These are phyloP conservation scores for Trichacis sp. DNA, from an alignment of 2,888 invertebrate species.

Conservation along the genomic window DNA sequence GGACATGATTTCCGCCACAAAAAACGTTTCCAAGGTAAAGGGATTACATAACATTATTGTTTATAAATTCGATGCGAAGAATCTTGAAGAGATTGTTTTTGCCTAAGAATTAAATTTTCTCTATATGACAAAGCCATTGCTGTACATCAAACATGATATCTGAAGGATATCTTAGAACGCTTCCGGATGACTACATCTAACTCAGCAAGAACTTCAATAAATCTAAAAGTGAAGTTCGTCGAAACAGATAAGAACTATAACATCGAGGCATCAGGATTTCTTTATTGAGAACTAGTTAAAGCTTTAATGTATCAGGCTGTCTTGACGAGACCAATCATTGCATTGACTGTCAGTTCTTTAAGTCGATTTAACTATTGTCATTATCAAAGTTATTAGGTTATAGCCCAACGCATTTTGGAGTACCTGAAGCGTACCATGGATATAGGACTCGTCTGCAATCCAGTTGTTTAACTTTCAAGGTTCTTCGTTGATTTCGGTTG, in stretches of 20 bases:
- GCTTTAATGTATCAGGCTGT: slow-evolving; percentile 38
- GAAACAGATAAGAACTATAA: not conserved
- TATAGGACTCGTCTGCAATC: not conserved
- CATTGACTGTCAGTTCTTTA: slow-evolving; percentile 28
- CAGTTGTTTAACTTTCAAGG: not conserved
- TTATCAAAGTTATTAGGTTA: not conserved
- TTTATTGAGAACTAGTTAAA: slow-evolving; percentile 40
- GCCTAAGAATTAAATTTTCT: no score
- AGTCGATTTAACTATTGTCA: slow-evolving; percentile 28
- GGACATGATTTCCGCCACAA: no score
- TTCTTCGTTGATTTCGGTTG: slow-evolving; percentile 16
- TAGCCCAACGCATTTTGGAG: slow-evolving; percentile 21
- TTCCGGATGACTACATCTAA: no score
- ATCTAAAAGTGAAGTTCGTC: no score
- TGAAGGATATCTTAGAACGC: slow-evolving; percentile 43
- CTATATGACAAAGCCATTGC: no score
- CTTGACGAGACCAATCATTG: slow-evolving; percentile 38
- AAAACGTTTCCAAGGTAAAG: no score
- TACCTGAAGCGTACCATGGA: slow-evolving; percentile 14
- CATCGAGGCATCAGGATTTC: slow-evolving; percentile 11
- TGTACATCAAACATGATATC: slow-evolving; percentile 2
- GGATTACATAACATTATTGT: no score
- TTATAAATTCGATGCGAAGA: no score
- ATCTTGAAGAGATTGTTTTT: no score
- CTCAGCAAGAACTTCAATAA: no score